phyloP scores from a whole-genome alignment of 2,113 vertebrate genomes.

The Lampris incognitus region DNA sequence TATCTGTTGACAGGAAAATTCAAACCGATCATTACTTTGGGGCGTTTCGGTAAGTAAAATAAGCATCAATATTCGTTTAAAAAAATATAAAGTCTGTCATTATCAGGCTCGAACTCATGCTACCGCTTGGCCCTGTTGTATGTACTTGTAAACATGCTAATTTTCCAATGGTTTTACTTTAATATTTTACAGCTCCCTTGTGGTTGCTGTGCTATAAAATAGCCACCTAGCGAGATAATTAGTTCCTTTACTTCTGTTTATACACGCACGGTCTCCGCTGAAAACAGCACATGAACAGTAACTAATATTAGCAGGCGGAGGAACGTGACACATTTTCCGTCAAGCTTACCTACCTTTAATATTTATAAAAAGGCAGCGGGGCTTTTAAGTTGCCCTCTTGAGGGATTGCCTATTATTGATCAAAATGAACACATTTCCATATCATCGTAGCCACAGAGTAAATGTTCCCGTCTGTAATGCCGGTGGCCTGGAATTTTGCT shows the following conservation, averaged over 20 bases:
- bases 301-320: slow-evolving; percentile 68
- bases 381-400: slow-evolving; percentile 31
- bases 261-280: slow-evolving; percentile 36
- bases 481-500: slow-evolving; percentile 44
- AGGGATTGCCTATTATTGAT: slow-evolving; percentile 58
- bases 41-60: background rate
- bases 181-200: slow-evolving; percentile 54
- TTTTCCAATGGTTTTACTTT: slow-evolving; percentile 50
- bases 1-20: too few species aligned
- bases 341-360: slow-evolving; percentile 33
- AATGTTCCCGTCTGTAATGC: slow-evolving; percentile 23
- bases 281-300: slow-evolving; percentile 53
- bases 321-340: slow-evolving; percentile 41
- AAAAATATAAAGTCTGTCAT: slow-evolving; percentile 14
- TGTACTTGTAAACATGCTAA: slow-evolving; percentile 56
- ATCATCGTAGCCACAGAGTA: slow-evolving; percentile 35
- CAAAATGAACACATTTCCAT: slow-evolving; percentile 62
- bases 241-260: slow-evolving; percentile 67
- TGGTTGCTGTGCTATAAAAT: slow-evolving; percentile 61
- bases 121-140: slow-evolving; percentile 31
- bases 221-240: slow-evolving; percentile 74
- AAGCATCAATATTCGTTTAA: too few species aligned
- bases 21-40: background rate
- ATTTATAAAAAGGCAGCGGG: slow-evolving; percentile 24
- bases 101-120: slow-evolving; percentile 15